Evolutionary conservation across 2,113 vertebrate species (phyloP), one percentile per base, ranked within the genome.

Genomic region (Synchiropus splendidus): DNA sequence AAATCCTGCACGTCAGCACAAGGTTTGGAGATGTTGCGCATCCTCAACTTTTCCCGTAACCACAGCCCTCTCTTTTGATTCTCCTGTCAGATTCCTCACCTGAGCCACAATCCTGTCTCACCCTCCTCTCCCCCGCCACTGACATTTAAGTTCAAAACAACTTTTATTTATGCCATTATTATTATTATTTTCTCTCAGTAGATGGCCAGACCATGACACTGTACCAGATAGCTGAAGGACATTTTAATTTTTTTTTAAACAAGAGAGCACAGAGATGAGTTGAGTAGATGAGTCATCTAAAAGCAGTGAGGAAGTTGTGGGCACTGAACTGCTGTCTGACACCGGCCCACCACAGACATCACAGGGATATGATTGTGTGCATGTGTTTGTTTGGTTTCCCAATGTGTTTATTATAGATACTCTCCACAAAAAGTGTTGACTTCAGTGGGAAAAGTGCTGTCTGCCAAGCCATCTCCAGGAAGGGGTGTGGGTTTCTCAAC

Each of bases 81-180:
- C 33, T 37, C 21, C 10, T 82, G 81, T 27, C 48, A 85, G 64
- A 86, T 86, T 86, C 81, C 85, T 80, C 85, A 83, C 67, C 55
- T 50, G 55, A 48, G 50, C 50, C 61, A 48, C 40, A 82, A 69
- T 30, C 58, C 51, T 51, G 43, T 47, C 49, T 50, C 45, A 45
- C 56, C 58, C 42, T 15, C 43, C 16, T 8, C 16, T 34, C 43
- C 21, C 21, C 21, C 8, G 4, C 21, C 21, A 27, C 8, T 27
- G 21, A 27, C 21, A 27, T 4, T 5, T 5, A 27, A 27, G 21
- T 8, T 27, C 21, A 27, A 27, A 27, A 27, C 4, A 5, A 27
- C 4, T 27, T 27, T 4, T 27, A 5, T 27, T 27, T 5, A 27
- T 5, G 21, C 4, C 8, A n/a, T n/a, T n/a, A n/a, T n/a, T n/a